Evolutionary conservation across 2,113 vertebrate genomes (phyloP), one percentile per base, ranked within the genome.

Genomic region (Helogale parvula): DNA sequence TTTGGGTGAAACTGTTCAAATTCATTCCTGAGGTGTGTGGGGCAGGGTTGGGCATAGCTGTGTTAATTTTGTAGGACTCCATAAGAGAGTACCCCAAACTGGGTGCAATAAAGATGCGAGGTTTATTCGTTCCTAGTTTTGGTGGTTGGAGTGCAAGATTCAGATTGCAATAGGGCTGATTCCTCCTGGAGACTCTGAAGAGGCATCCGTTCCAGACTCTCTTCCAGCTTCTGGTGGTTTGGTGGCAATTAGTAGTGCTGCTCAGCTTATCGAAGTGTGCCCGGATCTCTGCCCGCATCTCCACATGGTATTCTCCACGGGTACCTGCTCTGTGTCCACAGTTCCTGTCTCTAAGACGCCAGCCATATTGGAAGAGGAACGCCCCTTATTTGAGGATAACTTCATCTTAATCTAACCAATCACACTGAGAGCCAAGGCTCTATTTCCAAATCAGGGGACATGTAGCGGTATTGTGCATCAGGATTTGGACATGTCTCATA

Each of bases 271-370:
- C 14, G 60, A 85, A 47, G 17, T 21, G 41, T 5, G 13, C 1
- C 1, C 2, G 3, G 1, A 1, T 35, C 6, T 47, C 35, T 3
- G 15, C 5, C 21, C 29, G 33, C 6, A 3, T 47, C 31, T 25
- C 23, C 33, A 13, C 3, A 5, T 5, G 79, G 29, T 23, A 7
- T 27, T 60, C 17, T 16, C 4, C 1, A 25, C 7, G 0, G 31
- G 16, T 31, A 29, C 3, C 29, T 79, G 38, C 60, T 17, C 35
- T 45, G 35, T 16, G 21, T 47, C 31, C 21, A 35, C 13, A 11
- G 45, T 60, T 45, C 15, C 8, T 41, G 4, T 7, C 54, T 25
- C 15, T 60, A 33, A 31, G 6, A 76, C 38, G 12, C 7, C 13
- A n/a, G 21, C 13, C 38, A 33, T 19, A 7, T n/a, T 65, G 31